Conservation (phyloP, 2,113 vertebrate genomes). For the Xenotilapia longispinis region DNA sequence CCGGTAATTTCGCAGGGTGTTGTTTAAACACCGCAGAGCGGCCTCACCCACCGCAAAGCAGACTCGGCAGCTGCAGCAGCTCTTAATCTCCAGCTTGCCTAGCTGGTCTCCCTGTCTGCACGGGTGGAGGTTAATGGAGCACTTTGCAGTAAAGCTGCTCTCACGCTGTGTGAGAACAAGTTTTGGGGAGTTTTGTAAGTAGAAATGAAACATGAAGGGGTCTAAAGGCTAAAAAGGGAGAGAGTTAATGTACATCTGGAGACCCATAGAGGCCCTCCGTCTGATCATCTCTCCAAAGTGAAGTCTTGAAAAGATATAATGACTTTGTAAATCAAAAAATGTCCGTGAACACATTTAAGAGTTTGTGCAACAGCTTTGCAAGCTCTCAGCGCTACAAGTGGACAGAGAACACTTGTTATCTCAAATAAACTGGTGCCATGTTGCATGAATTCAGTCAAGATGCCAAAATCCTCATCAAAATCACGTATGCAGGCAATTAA, state of each 20-base stretch:
- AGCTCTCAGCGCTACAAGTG: background rate
- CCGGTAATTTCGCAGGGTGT: constrained; percentile 41
- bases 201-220: constrained; percentile 10
- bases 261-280: background rate
- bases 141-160: background rate
- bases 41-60: constrained; percentile 39
- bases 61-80: constrained; percentile 8
- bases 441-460: background rate
- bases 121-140: constrained; percentile 17
- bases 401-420: background rate
- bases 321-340: background rate
- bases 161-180: constrained; percentile 16
- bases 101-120: constrained; percentile 37
- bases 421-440: background rate
- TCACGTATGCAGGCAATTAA: background rate
- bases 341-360: background rate
- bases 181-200: constrained; percentile 7
- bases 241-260: background rate
- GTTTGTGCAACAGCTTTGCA: background rate
- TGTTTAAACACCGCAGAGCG: constrained; percentile 14
- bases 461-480: background rate
- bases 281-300: background rate
- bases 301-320: background rate
- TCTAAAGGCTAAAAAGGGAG: background rate
- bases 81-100: constrained; percentile 38